Evolutionary conservation across 1,140 invertebrate species (phyloP), one percentile per base, ranked within the genome.

Genomic region (Vollenhovia emeryi): DNA sequence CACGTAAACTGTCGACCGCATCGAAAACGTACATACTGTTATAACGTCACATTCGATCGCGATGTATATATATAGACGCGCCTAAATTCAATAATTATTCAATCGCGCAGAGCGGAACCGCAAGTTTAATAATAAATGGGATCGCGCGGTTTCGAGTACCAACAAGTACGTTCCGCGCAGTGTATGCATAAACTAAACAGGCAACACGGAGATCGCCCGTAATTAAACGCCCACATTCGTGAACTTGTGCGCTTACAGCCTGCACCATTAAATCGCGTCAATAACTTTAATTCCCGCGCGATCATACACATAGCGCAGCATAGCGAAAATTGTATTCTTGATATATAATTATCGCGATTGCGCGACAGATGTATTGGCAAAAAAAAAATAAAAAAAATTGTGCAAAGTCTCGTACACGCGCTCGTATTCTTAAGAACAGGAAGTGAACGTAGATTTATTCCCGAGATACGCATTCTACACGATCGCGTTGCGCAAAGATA

Each of bases 241-340:
- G 62, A 66, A 66, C 43, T 66, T 43, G 62, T 66, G 36, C 11
- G 43, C 62, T 66, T 43, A 66, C n/a, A 43, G 36, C 21, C 24
- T 15, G 5, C 21, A 15, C n/a, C 11, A 64, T 43, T 64, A 66
- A 66, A 40, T 66, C 36, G 62, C 11, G 21, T 43, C 62, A 66
- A 43, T 66, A 66, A 66, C n/a, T 66, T 66, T 66, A 24, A 21
- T 66, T 43, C n/a, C 11, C 36, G 11, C 11, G 13, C 33, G 9
- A 9, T 24, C n/a, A 57, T 24, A 24, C 52, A 57, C 52, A 15
- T 3, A 18, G 45, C 18, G 2, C 11, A n/a, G 9, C n/a, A 1
- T n/a, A 40, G 4, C 11, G 18, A 43, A 40, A 66, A 43, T 43
- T 43, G 5, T 9, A 66, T 43, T 40, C 11, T 15, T n/a, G 36